Percentiles rank a stretch among this genome's conserved stretches.
These are phyloP conservation scores for Scortum barcoo DNA, from an alignment of 2,113 vertebrate species.

Conservation along the genomic window DNA sequence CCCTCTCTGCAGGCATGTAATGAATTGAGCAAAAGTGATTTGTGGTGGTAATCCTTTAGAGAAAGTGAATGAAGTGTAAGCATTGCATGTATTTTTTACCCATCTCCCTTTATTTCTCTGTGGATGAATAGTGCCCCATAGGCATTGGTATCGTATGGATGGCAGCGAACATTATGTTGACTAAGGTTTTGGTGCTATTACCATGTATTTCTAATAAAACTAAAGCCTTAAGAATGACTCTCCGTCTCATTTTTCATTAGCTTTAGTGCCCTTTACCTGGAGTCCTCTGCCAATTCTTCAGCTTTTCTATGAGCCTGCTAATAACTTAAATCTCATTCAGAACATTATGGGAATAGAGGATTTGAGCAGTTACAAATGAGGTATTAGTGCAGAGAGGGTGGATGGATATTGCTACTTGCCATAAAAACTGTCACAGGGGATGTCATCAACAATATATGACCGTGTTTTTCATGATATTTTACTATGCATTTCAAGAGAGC, in stretches of 20 bases:
- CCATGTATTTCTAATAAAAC: conserved; percentile 83
- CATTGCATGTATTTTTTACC: conserved; percentile 75
- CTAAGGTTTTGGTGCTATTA: conserved; percentile 79
- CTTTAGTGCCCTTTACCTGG: conserved; percentile 77
- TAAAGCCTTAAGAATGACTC: conserved; percentile 74
- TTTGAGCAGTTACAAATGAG: conserved; percentile 71
- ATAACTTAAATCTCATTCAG: conserved; percentile 75
- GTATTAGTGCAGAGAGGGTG: conserved; percentile 69
- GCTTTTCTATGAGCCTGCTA: conserved; percentile 66
- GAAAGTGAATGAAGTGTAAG: conserved; percentile 79
- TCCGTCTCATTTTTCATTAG: conserved; percentile 80
- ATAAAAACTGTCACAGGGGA: conserved; percentile 54
- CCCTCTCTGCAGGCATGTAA: conserved; percentile 78
- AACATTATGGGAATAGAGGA: conserved; percentile 69
- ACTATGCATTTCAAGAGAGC: neutral
- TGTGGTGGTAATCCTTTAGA: conserved; percentile 80
- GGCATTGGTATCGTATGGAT: conserved; percentile 75
- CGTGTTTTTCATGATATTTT: conserved; percentile 18
- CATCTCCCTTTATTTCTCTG: conserved; percentile 61
- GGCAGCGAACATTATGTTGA: conserved; percentile 79
- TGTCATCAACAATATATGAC: conserved; percentile 48
- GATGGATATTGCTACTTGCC: conserved; percentile 59
- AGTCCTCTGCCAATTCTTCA: conserved; percentile 72
- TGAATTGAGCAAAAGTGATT: conserved; percentile 82
- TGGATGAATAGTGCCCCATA: conserved; percentile 74